Evolutionary conservation across 2,888 invertebrate species (phyloP).

Genomic region (Furcula furcula): DNA sequence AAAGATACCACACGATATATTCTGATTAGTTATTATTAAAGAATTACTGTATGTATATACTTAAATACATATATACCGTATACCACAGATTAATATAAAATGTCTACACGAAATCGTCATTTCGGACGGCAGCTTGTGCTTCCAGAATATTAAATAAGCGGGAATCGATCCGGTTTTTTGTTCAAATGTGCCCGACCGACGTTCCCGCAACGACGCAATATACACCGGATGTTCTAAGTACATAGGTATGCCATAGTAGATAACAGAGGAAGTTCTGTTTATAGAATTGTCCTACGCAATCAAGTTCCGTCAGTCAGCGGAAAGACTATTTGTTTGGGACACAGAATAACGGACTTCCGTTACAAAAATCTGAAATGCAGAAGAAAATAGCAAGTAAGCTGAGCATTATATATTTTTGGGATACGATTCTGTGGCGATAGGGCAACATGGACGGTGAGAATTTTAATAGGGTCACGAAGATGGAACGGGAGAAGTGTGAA

Average conservation of each 20-base stretch:
- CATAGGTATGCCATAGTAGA: constrained; percentile 16
- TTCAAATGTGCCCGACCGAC: constrained; percentile 14
- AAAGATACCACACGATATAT: constrained; percentile 34
- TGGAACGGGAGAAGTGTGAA: constrained; percentile 48
- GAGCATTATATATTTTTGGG: too few species aligned
- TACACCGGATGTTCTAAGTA: constrained; percentile 23
- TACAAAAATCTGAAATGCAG: too few species aligned
- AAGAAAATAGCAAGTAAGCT: too few species aligned
- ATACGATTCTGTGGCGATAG: too few species aligned
- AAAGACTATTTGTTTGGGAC: constrained; percentile 9
- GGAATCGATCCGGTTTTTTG: constrained; percentile 34
- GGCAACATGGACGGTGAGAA: constrained; percentile 19
- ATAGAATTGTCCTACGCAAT: constrained; percentile 12
- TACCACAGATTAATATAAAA: constrained; percentile 2
- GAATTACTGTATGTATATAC: neutral
- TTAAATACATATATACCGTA: too few species aligned
- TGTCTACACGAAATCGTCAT: constrained; percentile 14
- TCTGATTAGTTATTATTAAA: neutral
- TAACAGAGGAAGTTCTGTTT: constrained; percentile 16
- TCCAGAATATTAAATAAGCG: constrained; percentile 42
- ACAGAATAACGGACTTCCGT: constrained; percentile 3
- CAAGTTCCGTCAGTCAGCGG: constrained; percentile 15
- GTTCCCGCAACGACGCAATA: neutral
- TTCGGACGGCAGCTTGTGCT: constrained; percentile 20
- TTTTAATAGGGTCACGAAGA: constrained; percentile 69